A percentile compares a stretch with the other conserved stretches of the same genome.
phyloP scores from a whole-genome alignment of 2,113 vertebrate genomes.

The Glaucomys volans region DNA sequence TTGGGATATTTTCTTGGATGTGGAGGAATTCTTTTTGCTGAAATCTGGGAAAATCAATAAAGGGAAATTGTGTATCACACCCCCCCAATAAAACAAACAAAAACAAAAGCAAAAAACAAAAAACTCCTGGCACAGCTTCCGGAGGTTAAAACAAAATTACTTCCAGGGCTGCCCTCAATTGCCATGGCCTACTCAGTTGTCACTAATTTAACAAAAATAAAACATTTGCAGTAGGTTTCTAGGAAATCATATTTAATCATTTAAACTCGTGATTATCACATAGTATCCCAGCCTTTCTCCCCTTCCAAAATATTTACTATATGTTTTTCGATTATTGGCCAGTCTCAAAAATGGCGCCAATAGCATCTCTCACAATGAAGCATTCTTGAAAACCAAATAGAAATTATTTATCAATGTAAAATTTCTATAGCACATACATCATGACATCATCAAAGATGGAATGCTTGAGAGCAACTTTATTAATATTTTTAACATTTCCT shows the following conservation, averaged over 20 bases:
- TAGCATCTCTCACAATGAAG: slow-evolving; percentile 15
- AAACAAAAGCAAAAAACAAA: no score
- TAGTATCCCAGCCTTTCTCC: background rate
- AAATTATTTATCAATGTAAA: slow-evolving; percentile 38
- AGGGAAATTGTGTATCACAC: slow-evolving; percentile 65
- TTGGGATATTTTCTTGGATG: slow-evolving; percentile 54
- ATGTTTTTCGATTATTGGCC: background rate
- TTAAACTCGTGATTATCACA: background rate
- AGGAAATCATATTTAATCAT: background rate
- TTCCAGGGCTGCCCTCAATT: slow-evolving; percentile 77
- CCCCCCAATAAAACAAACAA: no score
- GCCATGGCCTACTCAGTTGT: background rate
- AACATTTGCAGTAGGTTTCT: accelerated
- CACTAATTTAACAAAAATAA: background rate
- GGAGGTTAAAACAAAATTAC: slow-evolving; percentile 48
- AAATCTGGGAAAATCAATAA: slow-evolving; percentile 67
- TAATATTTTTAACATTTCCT: slow-evolving; percentile 12
- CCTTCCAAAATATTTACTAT: background rate
- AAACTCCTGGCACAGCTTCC: background rate
- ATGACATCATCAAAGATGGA: background rate
- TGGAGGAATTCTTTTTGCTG: slow-evolving; percentile 59
- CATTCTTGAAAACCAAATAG: slow-evolving; percentile 37
- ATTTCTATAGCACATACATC: background rate
- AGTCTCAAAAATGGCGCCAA: slow-evolving; percentile 76
- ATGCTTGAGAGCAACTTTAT: background rate